A percentile compares a stretch with the other conserved stretches of the same genome.
These are phyloP conservation scores for Camarhynchus parvulus DNA, from an alignment of 2,113 vertebrate genomes.

Conservation along the genomic window DNA sequence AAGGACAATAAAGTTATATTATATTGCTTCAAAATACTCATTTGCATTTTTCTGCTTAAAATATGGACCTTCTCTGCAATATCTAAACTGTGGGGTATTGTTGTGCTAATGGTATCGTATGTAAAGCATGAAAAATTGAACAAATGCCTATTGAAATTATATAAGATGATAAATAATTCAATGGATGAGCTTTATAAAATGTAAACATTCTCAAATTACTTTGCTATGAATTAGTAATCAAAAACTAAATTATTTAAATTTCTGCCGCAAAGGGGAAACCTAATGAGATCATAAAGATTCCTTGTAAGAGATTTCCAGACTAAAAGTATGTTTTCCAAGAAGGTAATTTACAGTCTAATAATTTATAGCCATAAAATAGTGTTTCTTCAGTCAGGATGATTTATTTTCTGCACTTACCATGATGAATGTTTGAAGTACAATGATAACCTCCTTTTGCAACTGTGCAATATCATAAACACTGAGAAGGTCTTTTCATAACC, in stretches of 20 bases:
- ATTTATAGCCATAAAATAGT: conserved; percentile 30
- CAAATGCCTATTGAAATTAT: conserved; percentile 10
- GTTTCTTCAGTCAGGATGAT: conserved; percentile 21
- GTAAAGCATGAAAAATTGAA: conserved; percentile 40
- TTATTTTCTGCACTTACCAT: neutral
- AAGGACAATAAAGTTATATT: neutral
- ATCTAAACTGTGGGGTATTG: neutral
- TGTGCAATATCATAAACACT: neutral
- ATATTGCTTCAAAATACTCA: neutral
- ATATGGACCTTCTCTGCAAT: neutral
- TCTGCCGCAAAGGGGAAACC: neutral
- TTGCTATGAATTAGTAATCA: conserved; percentile 55
- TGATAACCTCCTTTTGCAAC: neutral
- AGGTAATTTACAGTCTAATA: conserved; percentile 5
- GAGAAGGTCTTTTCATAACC: neutral
- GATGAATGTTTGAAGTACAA: neutral
- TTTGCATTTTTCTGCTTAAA: neutral
- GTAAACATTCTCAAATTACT: conserved; percentile 54
- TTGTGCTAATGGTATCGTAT: neutral
- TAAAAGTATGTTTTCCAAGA: conserved; percentile 22
- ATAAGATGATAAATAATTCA: conserved; percentile 47
- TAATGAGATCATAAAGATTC: conserved; percentile 51
- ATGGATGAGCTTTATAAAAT: conserved; percentile 13
- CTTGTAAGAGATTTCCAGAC: neutral
- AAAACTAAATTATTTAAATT: conserved; percentile 61